A percentile compares a stretch with the other conserved stretches of the same genome.
These are phyloP conservation scores for Orchesellides sinensis DNA, from an alignment of 2,888 invertebrate species.

Conservation along the genomic window DNA sequence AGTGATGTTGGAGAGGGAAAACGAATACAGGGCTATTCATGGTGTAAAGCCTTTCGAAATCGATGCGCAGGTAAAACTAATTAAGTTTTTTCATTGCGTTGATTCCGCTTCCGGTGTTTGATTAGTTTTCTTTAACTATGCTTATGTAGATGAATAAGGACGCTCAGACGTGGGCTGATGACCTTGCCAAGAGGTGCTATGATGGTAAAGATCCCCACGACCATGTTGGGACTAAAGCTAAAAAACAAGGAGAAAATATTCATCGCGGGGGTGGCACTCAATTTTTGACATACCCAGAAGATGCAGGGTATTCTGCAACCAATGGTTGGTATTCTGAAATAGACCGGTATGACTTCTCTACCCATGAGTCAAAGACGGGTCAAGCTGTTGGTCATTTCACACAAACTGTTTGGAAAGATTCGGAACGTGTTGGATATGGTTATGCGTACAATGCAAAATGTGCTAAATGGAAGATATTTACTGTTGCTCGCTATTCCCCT, in stretches of 20 bases:
- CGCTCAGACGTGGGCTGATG: conserved; percentile 12
- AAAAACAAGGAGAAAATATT: not conserved
- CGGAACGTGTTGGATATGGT: conserved; percentile 9
- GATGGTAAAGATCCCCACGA: not conserved
- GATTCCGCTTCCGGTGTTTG: no score
- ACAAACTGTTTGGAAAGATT: conserved; percentile 12
- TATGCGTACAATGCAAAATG: not conserved
- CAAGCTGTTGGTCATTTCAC: conserved; percentile 7
- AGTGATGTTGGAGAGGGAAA: not conserved
- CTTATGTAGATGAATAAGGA: not conserved
- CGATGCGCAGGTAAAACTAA: not conserved
- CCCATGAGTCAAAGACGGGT: conserved; percentile 4
- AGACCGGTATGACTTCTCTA: conserved; percentile 6
- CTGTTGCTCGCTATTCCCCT: not conserved
- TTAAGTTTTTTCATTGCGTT: no score
- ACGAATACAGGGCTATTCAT: not conserved
- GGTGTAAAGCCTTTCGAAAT: conserved; percentile 5
- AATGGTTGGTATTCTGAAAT: conserved; percentile 15
- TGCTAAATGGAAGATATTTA: not conserved
- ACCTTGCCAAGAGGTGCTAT: not conserved
- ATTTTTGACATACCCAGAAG: not conserved
- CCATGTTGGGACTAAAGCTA: not conserved
- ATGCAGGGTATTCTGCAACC: not conserved
- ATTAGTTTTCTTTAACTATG: no score
- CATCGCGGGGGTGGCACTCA: not conserved